Conservation (phyloP, 2,888 invertebrate genomes). For the Lysandra bellargus region DNA sequence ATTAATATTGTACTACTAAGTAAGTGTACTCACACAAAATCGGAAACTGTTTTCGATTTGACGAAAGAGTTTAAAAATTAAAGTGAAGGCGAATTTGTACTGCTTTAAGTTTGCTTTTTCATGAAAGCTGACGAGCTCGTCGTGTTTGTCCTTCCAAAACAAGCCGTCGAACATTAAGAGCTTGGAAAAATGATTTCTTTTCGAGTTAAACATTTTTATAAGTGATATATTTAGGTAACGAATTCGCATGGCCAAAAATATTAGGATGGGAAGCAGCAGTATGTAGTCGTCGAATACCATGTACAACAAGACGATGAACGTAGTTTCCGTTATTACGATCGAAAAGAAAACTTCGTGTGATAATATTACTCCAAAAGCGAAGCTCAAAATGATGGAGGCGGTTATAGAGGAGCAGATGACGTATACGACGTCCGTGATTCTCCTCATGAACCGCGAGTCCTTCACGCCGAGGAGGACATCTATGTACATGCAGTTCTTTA, state of each 20-base stretch:
- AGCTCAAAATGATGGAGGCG: not conserved
- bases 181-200: conserved; percentile 53
- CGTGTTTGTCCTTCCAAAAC: conserved; percentile 54
- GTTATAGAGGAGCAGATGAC: not conserved
- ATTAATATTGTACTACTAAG: not conserved
- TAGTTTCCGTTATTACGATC: conserved; percentile 27
- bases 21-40: conserved; percentile 52
- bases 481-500: conserved; percentile 52
- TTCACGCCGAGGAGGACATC: conserved; percentile 55
- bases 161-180: conserved; percentile 51
- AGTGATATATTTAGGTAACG: conserved; percentile 60
- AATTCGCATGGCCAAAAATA: conserved; percentile 44
- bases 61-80: conserved; percentile 50
- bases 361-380: conserved; percentile 9
- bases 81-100: conserved; percentile 49
- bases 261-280: not conserved
- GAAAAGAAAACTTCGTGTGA: conserved; percentile 28
- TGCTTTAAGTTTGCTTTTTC: conserved; percentile 45
- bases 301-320: conserved; percentile 25
- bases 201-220: conserved; percentile 53
- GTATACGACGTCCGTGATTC: conserved; percentile 44
- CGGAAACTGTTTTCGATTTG: conserved; percentile 47
- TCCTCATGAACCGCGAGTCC: conserved; percentile 61
- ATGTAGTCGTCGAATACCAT: conserved; percentile 23
- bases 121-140: conserved; percentile 53